Percentiles rank a stretch among this genome's conserved stretches.
Conservation (phyloP, 2,113 vertebrate species). For the Heloderma charlesbogerti region DNA sequence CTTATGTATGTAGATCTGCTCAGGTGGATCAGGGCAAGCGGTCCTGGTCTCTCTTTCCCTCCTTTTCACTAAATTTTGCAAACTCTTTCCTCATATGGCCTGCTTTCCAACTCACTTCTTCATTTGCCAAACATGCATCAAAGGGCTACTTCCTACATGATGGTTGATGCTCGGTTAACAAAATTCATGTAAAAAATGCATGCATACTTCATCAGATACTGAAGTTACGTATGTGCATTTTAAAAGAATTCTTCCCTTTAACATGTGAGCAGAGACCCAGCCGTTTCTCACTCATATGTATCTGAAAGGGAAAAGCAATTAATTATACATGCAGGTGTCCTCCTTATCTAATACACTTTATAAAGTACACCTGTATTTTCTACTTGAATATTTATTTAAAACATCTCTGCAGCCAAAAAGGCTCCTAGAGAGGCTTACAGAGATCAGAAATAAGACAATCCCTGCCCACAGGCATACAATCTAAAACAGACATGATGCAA, state of each 20-base stretch:
- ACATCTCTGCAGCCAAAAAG: neutral
- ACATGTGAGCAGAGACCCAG: too few relatives aligned
- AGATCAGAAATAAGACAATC: neutral
- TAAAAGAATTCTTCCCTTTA: too few relatives aligned
- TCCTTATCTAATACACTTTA: neutral
- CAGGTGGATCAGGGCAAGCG: neutral
- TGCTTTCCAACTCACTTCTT: neutral
- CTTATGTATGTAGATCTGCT: neutral
- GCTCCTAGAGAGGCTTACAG: neutral
- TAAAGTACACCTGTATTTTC: neutral
- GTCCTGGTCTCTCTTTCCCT: neutral
- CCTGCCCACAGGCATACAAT: neutral
- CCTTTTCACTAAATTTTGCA: neutral
- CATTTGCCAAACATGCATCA: too few relatives aligned
- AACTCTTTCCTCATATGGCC: neutral
- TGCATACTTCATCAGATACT: neutral
- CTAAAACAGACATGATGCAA: neutral
- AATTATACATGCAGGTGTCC: too few relatives aligned
- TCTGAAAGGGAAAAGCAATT: too few relatives aligned
- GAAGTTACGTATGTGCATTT: neutral
- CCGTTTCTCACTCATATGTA: too few relatives aligned
- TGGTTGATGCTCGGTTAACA: too few relatives aligned
- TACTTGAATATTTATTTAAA: neutral
- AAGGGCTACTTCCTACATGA: too few relatives aligned
- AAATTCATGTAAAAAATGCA: too few relatives aligned